Base-by-base conservation (phyloP, 1,140 invertebrate genomes). In the Dendroctonus valens region DNA sequence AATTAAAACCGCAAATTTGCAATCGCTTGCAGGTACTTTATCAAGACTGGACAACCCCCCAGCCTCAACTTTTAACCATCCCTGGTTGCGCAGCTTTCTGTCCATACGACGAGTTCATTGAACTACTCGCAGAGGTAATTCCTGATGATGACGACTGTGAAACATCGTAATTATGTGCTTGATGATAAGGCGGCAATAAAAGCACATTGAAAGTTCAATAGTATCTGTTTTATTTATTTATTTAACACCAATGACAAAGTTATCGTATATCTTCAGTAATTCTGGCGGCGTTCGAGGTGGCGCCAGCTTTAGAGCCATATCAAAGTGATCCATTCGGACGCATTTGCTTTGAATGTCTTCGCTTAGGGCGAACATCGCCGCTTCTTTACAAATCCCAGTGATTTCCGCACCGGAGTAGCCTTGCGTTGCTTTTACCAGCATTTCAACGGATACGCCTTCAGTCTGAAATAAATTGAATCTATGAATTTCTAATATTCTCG, bases 341-440 rank as follows among this genome's bases (percentile, higher is more conserved):
- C 71, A 48, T 15, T 77, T 57, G 12, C 83, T 82, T 26, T 87
- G 73, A 0, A 92, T 81, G 63, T 87, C 81, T 72, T 92, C 89
- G 74, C 91, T 85, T 44, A 96, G 77, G 7, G 92, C 90, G 75
- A 83, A 83, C 74, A 94, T 81, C 0, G 89, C 93, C 11, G 94
- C 93, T 82, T 94, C 92, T 67, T 93, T 85, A 75, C 93, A 96
- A 6, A 96, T 83, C 3, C 91, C 90, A 70, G 90, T 86, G 4
- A 95, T 87, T 84, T 97, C 94, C 4, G 94, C 94, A 3, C 94
- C 93, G 0, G 94, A 94, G 81, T 93, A 96, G 12, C 85, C 85
- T 39, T 88, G 81, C 3, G 91, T 94, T 52, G 72, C 72, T 0
- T 80, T 66, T 0, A 91, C 88, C 57, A 96, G 77, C 42, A 81